Evolutionary conservation across 1,140 invertebrate genomes (phyloP), one percentile per base, ranked within the genome.

Genomic region (Calliphora vicina): DNA sequence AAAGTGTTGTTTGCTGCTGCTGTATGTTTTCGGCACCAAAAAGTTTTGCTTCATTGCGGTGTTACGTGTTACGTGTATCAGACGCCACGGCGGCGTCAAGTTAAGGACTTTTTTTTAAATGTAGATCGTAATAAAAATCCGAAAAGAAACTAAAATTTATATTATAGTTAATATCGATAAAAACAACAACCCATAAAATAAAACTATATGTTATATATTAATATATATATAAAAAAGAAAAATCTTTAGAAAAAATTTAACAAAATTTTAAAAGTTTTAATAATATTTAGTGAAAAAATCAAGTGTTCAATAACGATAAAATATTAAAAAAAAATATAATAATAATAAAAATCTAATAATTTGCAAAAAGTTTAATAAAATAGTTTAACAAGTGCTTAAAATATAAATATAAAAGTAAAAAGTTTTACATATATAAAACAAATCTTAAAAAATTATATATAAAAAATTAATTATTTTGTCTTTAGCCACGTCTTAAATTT

Each of bases 21-120:
- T 78, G 61, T 80, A 9, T 29, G 23, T 71, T 83, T 72, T 43
- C 71, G 72, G 73, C 73, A 76, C 73, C 45, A 83, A 80, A 76
- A 73, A 50, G 17, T 78, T 78, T 78, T 83, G 76, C 87, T 87
- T 90, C 89, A 90, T 89, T 90, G 89, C 89, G 89, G 88, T 89
- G 89, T 90, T 90, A 90, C 89, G 89, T 89, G 89, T 90, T 89
- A 87, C 86, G 88, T 86, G 89, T 90, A 88, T 88, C 87, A 90
- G 89, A 90, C 89, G 88, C 86, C 85, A 83, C 86, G 87, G 85
- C 85, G 83, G 83, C 83, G 83, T 82, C 81, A 80, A 81, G 26
- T 27, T 20, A 81, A 74, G 45, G 42, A 83, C 20, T 72, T 67
- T 71, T n/a, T n/a, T 81, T 81, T 74, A 81, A 50, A 45, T 83